Base-by-base conservation (phyloP, 2,113 vertebrate species). In the Menidia beryllina region DNA sequence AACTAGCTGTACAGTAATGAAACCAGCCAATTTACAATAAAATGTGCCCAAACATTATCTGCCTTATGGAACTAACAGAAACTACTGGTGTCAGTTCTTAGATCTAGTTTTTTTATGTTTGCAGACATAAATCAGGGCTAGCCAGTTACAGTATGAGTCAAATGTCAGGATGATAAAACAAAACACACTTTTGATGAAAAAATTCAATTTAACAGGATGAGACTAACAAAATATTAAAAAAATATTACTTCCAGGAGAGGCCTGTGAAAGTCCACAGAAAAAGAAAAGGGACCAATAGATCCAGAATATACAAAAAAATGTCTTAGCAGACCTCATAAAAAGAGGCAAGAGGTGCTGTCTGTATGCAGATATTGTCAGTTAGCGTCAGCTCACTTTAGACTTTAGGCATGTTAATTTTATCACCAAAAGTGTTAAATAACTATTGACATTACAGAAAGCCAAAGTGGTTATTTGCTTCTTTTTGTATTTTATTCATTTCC, bases 241-340 rank as follows among this genome's bases (percentile, higher is more conserved):
- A 88, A 83, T 86, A 87, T 89, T 85, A 79, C 81, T 84, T 85
- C 67, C 64, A 75, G 69, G 73, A 62, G 72, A 83, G 68, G 64
- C 71, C 77, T 5, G 55, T 34, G 26, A 71, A 53, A 77, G 65
- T 79, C 63, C 66, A 67, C 53, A 23, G 71, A 83, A 62, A 85
- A 67, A 69, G 48, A 65, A 77, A 76, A 78, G 76, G 72, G 75
- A 81, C 68, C 86, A 87, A 68, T 77, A 58, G 74, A 85, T 59
- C 69, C 4, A 38, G 45, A 68, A 73, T 67, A 50, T 81, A 83
- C 69, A 70, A 57, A 69, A 72, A 84, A 85, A 76, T 73, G 60
- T 53, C 24, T 60, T 70, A 72, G 56, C 19, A n/a, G 23, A 43
- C 15, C 48, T 71, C 4, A 34, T 3, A 34, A 51, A 76, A 60